Evolutionary conservation across 2,797 vertebrate species (phyloP).

Genomic region (Pygocentrus nattereri): DNA sequence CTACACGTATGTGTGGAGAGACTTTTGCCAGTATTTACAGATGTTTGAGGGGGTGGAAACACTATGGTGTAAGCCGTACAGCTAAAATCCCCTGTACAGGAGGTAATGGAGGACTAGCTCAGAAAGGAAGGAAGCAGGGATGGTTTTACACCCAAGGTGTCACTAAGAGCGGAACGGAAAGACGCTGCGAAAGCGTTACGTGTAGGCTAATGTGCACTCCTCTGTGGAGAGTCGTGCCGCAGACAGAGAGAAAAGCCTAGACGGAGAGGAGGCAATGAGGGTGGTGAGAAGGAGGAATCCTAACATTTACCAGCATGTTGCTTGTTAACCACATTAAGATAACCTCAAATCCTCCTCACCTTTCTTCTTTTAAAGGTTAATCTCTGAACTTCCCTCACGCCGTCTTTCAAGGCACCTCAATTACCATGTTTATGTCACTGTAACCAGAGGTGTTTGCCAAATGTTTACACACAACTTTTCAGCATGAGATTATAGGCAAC

Average conservation of each 20-base stretch:
- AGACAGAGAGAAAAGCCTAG: background rate
- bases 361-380: conserved; percentile 14
- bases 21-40: background rate
- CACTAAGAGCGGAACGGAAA: conserved; percentile 28
- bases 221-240: conserved; percentile 16
- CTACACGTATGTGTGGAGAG: background rate
- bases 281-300: conserved; percentile 37
- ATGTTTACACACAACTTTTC: background rate
- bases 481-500: background rate
- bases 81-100: conserved; percentile 40
- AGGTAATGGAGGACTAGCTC: conserved; percentile 30
- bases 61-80: conserved; percentile 15
- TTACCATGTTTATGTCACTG: conserved; percentile 10
- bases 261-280: conserved; percentile 19
- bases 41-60: conserved; percentile 29
- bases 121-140: conserved; percentile 43
- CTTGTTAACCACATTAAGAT: conserved; percentile 45
- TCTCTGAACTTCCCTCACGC: conserved; percentile 15
- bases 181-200: conserved; percentile 40
- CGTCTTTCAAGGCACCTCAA: background rate
- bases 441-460: background rate
- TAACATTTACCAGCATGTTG: conserved; percentile 14
- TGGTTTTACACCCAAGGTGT: conserved; percentile 23
- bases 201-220: conserved; percentile 29
- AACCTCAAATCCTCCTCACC: conserved; percentile 36